Evolutionary conservation across 53 echinoderm and acorn worm species (phyloP).

Genomic region (Glandiceps talaboti): DNA sequence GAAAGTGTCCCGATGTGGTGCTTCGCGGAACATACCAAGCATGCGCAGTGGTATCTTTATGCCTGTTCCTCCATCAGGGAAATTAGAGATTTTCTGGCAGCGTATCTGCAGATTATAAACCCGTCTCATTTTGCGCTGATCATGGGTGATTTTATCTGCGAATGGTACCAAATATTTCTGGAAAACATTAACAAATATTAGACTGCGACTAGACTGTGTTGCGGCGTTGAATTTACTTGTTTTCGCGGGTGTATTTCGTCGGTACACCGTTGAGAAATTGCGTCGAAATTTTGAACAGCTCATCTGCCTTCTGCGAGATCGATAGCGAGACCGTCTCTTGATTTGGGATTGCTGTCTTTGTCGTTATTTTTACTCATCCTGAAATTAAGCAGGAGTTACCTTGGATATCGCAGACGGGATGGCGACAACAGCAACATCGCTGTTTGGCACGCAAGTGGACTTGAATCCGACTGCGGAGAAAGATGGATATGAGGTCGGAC

Average conservation of each 20-base stretch:
- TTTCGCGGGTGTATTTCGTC: background rate
- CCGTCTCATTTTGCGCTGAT: background rate
- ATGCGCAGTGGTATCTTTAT: background rate
- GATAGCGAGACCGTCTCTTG: background rate
- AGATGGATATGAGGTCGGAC: slow-evolving; percentile 38
- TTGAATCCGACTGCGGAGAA: slow-evolving; percentile 49
- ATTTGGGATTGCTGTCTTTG: background rate
- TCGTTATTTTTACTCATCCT: background rate
- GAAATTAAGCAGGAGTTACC: background rate
- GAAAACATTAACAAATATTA: background rate
- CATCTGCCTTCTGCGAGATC: background rate
- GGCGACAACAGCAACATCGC: slow-evolving; percentile 66
- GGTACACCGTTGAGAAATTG: background rate
- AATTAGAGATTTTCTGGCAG: background rate
- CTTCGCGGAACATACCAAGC: background rate
- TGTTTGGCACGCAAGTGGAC: slow-evolving; percentile 77
- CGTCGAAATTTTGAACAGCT: background rate
- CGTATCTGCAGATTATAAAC: background rate
- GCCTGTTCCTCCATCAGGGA: background rate
- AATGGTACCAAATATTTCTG: background rate
- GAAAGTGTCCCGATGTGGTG: background rate
- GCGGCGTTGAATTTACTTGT: background rate
- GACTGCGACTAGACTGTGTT: background rate
- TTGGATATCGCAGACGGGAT: slow-evolving; percentile 19
- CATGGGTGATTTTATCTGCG: background rate